Evolutionary conservation across 30 jellyfish, hydroid and myxozoan species (phyloP), one percentile per base, ranked within the genome.

Genomic region (Turritopsis dohrnii): DNA sequence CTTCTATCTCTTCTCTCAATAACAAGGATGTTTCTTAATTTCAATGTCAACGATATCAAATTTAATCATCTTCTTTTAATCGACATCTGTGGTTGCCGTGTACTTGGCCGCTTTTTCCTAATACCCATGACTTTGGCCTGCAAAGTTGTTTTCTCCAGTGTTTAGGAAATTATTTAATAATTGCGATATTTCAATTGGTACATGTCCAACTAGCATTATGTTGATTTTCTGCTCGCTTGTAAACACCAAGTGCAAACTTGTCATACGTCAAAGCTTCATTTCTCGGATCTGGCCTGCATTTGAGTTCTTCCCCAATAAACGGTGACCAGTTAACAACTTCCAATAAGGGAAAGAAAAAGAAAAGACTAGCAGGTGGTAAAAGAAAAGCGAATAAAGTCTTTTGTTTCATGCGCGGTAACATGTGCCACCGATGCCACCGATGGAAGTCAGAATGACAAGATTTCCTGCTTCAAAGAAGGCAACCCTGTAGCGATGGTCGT

Each of bases 231-330:
- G 88, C 31, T 25, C 74, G 18, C 52, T 82, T 82, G 74, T 82
- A 82, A 82, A 82, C 88, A 25, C 88, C 88, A 23, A 84, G 82
- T 29, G 89, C 90, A 84, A 21, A 71, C 87, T 82, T 66, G 74
- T 82, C 88, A 71, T 26, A 82, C 19, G 88, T 82, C 28, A 82
- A 71, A 19, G 88, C 88, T 69, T 82, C 88, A 66, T 66, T 79
- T 66, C 88, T 82, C 76, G 88, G 88, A 52, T 80, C 28, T 52
- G 27, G 85, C 84, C 53, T 82, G 79, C 52, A 52, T 21, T 71
- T 66, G 79, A 29, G 79, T 71, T 52, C 89, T 22, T n/a, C n/a
- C n/a, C n/a, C n/a, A n/a, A 81, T 81, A 13, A 82, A 72, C 52
- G 89, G 89, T 71, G 89, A 31, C 89, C 85, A 82, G 79, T n/a